These are phyloP conservation scores for Platypus cylindrus DNA, from an alignment of 2,888 invertebrate species.

Conservation along the genomic window DNA sequence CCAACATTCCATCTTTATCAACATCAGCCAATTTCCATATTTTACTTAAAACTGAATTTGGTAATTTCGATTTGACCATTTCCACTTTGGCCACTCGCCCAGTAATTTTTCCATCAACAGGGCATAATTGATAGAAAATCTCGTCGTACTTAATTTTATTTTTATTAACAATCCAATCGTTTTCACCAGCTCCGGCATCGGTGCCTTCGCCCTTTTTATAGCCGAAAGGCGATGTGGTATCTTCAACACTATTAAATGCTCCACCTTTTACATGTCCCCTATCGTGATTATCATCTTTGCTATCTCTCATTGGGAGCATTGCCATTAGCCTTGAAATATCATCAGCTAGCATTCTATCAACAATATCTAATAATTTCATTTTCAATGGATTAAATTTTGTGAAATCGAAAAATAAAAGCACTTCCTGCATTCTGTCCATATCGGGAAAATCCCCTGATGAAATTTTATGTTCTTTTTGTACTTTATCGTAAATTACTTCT, in stretches of 20 bases:
- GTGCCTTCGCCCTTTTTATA: constrained; percentile 90
- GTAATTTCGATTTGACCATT: constrained; percentile 94
- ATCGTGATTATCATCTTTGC: too few species aligned
- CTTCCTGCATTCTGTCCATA: constrained; percentile 84
- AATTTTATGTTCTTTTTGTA: constrained; percentile 86
- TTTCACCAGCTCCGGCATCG: constrained; percentile 89
- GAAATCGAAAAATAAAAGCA: constrained; percentile 77
- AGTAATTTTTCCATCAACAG: constrained; percentile 84
- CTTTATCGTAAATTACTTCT: constrained; percentile 71
- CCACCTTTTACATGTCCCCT: too few species aligned
- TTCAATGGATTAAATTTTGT: constrained; percentile 85
- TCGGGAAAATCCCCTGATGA: constrained; percentile 97
- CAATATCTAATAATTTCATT: constrained; percentile 77
- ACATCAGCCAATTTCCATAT: constrained; percentile 96
- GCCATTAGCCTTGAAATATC: constrained; percentile 93
- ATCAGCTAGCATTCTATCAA: constrained; percentile 88
- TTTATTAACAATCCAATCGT: constrained; percentile 91
- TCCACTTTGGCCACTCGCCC: constrained; percentile 78
- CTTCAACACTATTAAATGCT: constrained; percentile 81
- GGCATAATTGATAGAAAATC: constrained; percentile 65
- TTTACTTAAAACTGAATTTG: constrained; percentile 88
- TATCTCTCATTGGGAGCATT: constrained; percentile 92
- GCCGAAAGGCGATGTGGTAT: constrained; percentile 75
- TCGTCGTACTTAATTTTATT: constrained; percentile 76
- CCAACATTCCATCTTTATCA: constrained; percentile 87